phyloP scores from a whole-genome alignment of 1,140 invertebrate genomes.

The Drosophila tristis region DNA sequence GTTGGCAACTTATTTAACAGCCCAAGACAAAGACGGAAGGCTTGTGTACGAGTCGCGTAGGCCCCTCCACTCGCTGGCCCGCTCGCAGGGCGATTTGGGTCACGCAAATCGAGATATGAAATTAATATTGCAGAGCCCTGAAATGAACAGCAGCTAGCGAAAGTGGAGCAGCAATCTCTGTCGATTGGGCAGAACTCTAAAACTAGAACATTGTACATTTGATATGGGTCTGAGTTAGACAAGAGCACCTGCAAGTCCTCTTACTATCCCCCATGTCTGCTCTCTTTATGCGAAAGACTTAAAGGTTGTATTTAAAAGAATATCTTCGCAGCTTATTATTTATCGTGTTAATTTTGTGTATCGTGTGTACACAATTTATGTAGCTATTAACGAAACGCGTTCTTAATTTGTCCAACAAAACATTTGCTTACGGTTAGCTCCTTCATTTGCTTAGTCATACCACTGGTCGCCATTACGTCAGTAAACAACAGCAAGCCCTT shows the following conservation, averaged over 20 bases:
- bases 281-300: too few species aligned
- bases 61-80: slow-evolving; percentile 3
- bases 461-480: slow-evolving; percentile 17
- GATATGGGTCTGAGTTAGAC: too few species aligned
- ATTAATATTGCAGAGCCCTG: slow-evolving; percentile 40
- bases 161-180: slow-evolving; percentile 16
- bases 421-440: not conserved
- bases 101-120: slow-evolving; percentile 56
- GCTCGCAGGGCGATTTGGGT: slow-evolving; percentile 60
- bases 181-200: not conserved
- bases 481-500: slow-evolving; percentile 2
- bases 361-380: too few species aligned
- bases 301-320: too few species aligned
- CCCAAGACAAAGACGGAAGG: slow-evolving; percentile 50
- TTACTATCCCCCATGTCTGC: too few species aligned
- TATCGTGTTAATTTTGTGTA: too few species aligned
- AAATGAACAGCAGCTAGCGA: slow-evolving; percentile 28
- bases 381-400: too few species aligned
- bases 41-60: slow-evolving; percentile 25
- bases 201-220: not conserved
- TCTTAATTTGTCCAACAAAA: not conserved
- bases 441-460: not conserved
- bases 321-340: too few species aligned
- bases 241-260: too few species aligned
- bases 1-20: slow-evolving; percentile 63